Percentiles rank a stretch among this genome's conserved stretches.
Conservation (phyloP, 2,113 vertebrate genomes). For the Nothocercus nigrocapillus region DNA sequence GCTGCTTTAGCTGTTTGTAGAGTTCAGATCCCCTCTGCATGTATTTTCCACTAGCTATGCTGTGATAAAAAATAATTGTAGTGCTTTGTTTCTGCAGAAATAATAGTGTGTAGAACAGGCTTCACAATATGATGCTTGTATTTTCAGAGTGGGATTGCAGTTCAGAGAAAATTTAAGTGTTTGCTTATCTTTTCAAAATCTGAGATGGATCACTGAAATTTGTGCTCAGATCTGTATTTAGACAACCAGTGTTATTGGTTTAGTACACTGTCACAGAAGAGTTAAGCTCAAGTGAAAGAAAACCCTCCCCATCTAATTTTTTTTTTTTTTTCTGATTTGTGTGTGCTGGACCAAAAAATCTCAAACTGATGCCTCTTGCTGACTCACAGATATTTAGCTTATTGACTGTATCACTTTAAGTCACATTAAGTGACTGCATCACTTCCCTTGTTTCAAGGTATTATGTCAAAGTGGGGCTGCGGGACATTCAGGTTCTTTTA, state of each 20-base stretch:
- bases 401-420: background rate
- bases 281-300: background rate
- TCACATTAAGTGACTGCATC: background rate
- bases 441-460: conserved; percentile 1
- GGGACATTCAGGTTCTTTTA: background rate
- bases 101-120: background rate
- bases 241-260: background rate
- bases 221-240: background rate
- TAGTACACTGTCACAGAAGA: background rate
- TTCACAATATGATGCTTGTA: background rate
- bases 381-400: background rate
- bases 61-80: background rate
- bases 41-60: background rate
- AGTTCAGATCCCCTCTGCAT: background rate
- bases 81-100: background rate
- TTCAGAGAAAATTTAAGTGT: background rate
- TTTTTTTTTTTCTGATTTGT: background rate
- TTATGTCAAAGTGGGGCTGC: conserved; percentile 20
- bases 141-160: background rate
- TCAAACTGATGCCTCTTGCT: background rate
- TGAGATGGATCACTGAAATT: background rate
- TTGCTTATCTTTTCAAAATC: background rate
- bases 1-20: background rate
- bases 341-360: background rate
- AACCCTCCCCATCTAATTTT: background rate